These are phyloP conservation scores for Polyergus mexicanus DNA, from an alignment of 1,140 invertebrate species.

Conservation along the genomic window DNA sequence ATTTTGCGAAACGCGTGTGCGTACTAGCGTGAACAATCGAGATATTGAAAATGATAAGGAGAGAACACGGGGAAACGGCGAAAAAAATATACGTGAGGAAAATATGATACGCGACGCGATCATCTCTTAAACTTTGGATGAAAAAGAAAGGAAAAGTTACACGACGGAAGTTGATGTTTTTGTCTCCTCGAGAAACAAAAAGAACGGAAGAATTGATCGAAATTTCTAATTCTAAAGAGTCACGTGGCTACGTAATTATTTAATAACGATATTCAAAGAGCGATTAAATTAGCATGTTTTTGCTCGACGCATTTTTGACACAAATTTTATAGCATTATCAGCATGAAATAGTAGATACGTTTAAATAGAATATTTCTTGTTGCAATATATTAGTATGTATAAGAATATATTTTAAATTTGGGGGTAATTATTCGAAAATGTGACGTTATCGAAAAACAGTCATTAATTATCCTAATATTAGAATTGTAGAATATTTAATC, in stretches of 20 bases:
- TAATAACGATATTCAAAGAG: conserved; percentile 24
- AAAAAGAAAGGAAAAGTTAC: conserved; percentile 53
- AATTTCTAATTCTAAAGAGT: conserved; percentile 7
- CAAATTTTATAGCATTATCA: background rate
- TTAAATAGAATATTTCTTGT: background rate
- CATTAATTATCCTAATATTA: background rate
- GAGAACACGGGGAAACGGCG: background rate
- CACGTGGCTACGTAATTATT: background rate
- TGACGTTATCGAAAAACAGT: background rate
- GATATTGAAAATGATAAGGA: conserved; percentile 26
- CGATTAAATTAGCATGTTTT: background rate
- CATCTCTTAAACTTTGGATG: conserved; percentile 35
- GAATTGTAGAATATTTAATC: conserved; percentile 35
- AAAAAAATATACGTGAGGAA: background rate
- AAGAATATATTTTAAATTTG: conserved; percentile 12
- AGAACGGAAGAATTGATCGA: background rate
- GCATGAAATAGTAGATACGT: background rate
- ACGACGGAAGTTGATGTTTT: background rate
- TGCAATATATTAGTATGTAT: background rate
- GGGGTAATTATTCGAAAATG: background rate
- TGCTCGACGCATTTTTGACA: background rate
- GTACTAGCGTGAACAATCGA: conserved; percentile 6
- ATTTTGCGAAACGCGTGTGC: conserved; percentile 49
- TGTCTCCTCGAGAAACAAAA: background rate
- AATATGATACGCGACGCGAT: background rate